These are phyloP conservation scores for Zaprionus nigranus DNA, from an alignment of 1,140 invertebrate genomes.

Conservation along the genomic window DNA sequence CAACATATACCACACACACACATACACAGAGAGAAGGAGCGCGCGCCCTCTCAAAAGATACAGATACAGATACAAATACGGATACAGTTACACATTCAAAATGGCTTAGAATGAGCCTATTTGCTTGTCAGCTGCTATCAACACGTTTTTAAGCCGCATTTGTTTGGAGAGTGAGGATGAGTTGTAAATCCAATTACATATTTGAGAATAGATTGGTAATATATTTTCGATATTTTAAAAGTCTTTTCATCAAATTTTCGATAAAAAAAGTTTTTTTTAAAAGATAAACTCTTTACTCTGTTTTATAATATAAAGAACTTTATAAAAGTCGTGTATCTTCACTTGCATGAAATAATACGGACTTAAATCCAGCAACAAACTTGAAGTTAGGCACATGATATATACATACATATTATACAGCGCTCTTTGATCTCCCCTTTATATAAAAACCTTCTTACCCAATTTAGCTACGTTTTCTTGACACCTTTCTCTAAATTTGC, in stretches of 20 bases:
- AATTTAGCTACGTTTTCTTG: neutral
- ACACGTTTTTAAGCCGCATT: slow-evolving; percentile 16
- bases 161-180: neutral
- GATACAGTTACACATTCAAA: slow-evolving; percentile 22
- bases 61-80: slow-evolving; percentile 10
- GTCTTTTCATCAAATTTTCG: too few relatives aligned
- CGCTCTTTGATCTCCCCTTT: too few relatives aligned
- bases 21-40: neutral
- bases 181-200: slow-evolving; percentile 1
- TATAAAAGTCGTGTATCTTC: too few relatives aligned
- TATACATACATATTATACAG: too few relatives aligned
- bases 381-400: too few relatives aligned
- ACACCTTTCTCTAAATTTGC: neutral
- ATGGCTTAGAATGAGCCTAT: slow-evolving; percentile 3
- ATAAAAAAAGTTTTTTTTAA: too few relatives aligned
- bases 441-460: too few relatives aligned
- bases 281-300: too few relatives aligned
- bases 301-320: too few relatives aligned
- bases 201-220: neutral
- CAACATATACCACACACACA: slow-evolving; percentile 8
- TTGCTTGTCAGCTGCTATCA: slow-evolving; percentile 4
- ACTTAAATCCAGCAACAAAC: too few relatives aligned
- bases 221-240: neutral
- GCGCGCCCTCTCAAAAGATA: neutral
- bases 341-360: too few relatives aligned